A percentile compares a stretch with the other conserved stretches of the same genome.
Conservation (phyloP, 2,113 vertebrate genomes). For the human (Homo sapiens) region DNA sequence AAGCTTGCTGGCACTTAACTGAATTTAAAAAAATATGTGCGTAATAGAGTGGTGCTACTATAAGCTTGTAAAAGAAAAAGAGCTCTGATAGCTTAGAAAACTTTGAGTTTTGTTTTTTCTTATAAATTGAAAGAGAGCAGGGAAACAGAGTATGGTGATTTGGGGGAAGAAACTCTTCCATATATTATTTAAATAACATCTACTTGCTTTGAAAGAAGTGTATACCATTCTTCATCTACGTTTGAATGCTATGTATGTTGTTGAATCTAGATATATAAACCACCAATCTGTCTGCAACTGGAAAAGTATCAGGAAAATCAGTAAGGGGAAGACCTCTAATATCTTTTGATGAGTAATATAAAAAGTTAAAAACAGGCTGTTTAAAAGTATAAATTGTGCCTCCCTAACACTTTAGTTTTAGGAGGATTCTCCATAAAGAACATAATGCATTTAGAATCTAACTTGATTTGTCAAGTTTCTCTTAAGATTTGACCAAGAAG, state of each 20-base stretch:
- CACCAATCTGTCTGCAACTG: not conserved
- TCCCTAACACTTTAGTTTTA: conserved; percentile 16
- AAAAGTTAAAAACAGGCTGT: not conserved
- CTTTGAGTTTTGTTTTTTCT: not conserved
- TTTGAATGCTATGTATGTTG: not conserved
- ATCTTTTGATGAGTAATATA: not conserved
- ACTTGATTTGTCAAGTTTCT: not conserved
- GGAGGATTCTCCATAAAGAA: not conserved
- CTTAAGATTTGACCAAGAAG: not conserved
- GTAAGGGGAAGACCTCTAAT: not conserved
- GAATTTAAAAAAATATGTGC: not conserved
- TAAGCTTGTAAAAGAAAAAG: not conserved
- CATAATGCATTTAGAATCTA: not conserved
- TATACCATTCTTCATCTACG: not conserved
- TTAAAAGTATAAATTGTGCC: not conserved
- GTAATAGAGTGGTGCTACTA: not conserved
- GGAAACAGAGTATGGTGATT: not conserved
- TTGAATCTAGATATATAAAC: not conserved
- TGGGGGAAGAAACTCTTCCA: not conserved
- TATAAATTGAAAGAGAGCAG: not conserved
- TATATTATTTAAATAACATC: not conserved
- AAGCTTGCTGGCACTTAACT: not conserved
- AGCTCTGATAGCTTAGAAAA: not conserved
- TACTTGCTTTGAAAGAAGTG: not conserved
- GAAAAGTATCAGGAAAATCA: not conserved